Evolutionary conservation across 2,888 invertebrate species (phyloP).

Genomic region (Clanis bilineata): DNA sequence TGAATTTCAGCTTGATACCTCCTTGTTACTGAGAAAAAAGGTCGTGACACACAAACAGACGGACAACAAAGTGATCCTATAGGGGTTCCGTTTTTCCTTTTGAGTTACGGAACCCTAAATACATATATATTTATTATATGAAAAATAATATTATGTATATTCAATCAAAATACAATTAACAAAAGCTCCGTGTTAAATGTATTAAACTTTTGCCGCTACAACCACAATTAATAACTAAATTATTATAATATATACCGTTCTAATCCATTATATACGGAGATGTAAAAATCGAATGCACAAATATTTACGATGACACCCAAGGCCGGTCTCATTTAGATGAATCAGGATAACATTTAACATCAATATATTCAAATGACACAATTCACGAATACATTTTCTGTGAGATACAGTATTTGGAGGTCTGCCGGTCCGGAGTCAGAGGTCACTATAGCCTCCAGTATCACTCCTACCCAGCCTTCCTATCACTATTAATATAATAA

Average conservation of each 20-base stretch:
- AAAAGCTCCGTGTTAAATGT: background rate
- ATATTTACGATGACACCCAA: background rate
- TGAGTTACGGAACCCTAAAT: too few species aligned
- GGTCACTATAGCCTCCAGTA: conserved; percentile 1
- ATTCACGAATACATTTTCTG: background rate
- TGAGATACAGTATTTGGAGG: background rate
- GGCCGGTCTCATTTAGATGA: background rate
- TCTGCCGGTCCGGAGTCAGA: background rate
- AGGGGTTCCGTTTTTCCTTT: too few species aligned
- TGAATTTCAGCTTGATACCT: too few species aligned
- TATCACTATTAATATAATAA: conserved; percentile 27
- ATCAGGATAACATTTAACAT: background rate
- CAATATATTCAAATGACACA: conserved; percentile 8
- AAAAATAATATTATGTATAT: too few species aligned
- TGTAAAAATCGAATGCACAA: background rate
- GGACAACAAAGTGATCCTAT: too few species aligned
- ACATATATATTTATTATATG: background rate
- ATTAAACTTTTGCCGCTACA: background rate
- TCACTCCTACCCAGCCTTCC: background rate
- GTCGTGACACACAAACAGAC: too few species aligned
- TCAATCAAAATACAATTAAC: background rate
- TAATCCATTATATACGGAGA: background rate
- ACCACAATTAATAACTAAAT: background rate
- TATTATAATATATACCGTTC: background rate
- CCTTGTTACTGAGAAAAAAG: too few species aligned